Base-by-base conservation (phyloP, 2,113 vertebrate genomes). In the Ahaetulla prasina region DNA sequence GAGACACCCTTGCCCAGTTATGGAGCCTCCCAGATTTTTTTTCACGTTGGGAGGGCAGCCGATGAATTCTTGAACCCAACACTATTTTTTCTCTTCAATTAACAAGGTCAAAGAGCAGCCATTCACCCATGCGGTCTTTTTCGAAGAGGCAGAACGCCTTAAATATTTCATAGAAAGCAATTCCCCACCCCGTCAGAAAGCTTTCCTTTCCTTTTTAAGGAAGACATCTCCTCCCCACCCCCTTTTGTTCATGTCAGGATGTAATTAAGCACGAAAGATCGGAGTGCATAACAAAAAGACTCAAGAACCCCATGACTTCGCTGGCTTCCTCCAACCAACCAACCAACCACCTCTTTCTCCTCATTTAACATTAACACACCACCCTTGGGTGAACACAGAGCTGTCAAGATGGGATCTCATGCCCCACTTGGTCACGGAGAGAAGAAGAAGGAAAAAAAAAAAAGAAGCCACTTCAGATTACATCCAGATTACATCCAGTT, bases 81-180 rank as follows among this genome's bases (percentile, higher is more conserved):
- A 30, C 20, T 63, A 47, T 30, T 18, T 85, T 85, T 90, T 53
- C 2, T 8, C 30, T 55, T 55, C 55, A 12, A 43, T 92, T 0
- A 18, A 92, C 85, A 52, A 60, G 94, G 94, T 90, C 68, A 93
- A 94, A 94, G 88, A 89, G 92, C 80, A 94, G 2, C 12, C 93
- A 94, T 96, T 90, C 96, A 25, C 54, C 22, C 50, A 63, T 52
- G 89, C 11, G n/a, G 22, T 4, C 20, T 53, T 52, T 9, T 47
- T 89, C 57, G 63, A 95, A 93, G 88, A 30, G 94, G 87, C 80
- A 94, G 91, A 30, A 1, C 45, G 92, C 60, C 93, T 93, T 94
- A 90, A 96, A 95, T 96, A 96, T 96, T 97, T 97, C 94, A 96
- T 90, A 54, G 93, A 91, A 95, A 60, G 94, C 95, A 95, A 80